Percentiles rank a stretch among this genome's conserved stretches.
These are phyloP conservation scores for Marmota flaviventris DNA, from an alignment of 2,113 vertebrate genomes.

Conservation along the genomic window DNA sequence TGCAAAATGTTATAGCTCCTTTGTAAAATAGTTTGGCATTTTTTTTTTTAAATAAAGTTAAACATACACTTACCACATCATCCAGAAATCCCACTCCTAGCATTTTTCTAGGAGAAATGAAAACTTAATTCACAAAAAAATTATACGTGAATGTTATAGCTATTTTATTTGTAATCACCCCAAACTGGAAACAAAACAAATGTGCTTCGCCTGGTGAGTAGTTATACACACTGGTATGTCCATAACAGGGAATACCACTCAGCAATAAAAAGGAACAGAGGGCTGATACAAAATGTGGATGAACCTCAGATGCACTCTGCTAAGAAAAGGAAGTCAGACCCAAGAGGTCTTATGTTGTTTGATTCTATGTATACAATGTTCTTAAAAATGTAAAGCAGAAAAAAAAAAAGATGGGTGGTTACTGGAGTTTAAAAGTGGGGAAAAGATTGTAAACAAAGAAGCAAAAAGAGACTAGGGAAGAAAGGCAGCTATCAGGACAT, in stretches of 20 bases:
- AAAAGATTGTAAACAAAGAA: not conserved
- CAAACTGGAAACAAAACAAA: not conserved
- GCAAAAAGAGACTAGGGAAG: not conserved
- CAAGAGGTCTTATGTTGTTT: not conserved
- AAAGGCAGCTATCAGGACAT: not conserved
- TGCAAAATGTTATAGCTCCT: not conserved
- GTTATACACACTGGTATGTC: not conserved
- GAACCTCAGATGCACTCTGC: not conserved
- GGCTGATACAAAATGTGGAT: fast-evolving
- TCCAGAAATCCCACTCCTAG: not conserved
- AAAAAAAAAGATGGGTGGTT: not conserved
- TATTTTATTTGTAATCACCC: not conserved
- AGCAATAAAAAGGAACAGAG: not conserved
- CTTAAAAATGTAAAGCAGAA: not conserved
- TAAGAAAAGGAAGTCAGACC: not conserved
- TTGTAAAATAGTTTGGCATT: not conserved
- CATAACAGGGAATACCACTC: not conserved
- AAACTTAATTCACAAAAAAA: constrained; percentile 27
- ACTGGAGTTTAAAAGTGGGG: not conserved
- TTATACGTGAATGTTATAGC: not conserved
- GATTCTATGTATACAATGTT: not conserved
- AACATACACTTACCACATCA: not conserved
- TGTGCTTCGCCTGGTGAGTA: not conserved
- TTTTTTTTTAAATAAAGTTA: constrained; percentile 38
- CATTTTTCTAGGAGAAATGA: constrained; percentile 35